A percentile compares a stretch with the other conserved stretches of the same genome.
These are phyloP conservation scores for Cephus pulcher DNA, from an alignment of 2,888 invertebrate species.

Conservation along the genomic window DNA sequence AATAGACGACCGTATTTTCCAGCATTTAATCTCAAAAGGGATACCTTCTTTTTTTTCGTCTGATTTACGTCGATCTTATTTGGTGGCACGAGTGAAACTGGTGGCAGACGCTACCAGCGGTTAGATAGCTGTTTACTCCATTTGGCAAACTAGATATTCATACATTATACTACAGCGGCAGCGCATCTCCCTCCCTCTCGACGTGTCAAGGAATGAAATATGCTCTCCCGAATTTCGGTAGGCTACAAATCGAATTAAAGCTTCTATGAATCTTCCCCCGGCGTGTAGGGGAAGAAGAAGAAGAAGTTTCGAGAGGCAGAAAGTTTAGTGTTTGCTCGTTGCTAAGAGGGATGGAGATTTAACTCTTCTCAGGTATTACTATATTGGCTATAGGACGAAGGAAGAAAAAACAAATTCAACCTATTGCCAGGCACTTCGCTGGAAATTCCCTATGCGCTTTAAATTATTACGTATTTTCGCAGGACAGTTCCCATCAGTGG, in stretches of 20 bases:
- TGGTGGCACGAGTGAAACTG: neutral
- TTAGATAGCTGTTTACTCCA: conserved; percentile 32
- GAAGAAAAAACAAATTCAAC: neutral
- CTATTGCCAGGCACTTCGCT: neutral
- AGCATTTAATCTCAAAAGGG: conserved; percentile 3
- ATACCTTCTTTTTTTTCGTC: conserved; percentile 3
- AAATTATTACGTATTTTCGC: neutral
- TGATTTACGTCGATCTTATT: conserved; percentile 21
- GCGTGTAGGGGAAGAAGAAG: conserved; percentile 10
- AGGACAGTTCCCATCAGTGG: neutral
- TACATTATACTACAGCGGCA: neutral
- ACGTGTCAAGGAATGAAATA: conserved; percentile 33
- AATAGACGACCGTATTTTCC: conserved; percentile 19
- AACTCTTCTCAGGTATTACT: neutral
- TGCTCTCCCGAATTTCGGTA: conserved; percentile 42
- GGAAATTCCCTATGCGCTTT: neutral
- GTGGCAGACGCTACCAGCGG: conserved; percentile 6
- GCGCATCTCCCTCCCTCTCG: neutral
- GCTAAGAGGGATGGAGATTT: conserved; percentile 10
- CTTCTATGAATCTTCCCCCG: conserved; percentile 44
- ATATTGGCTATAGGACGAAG: neutral
- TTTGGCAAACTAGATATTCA: conserved; percentile 37
- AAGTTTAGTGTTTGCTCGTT: conserved; percentile 22
- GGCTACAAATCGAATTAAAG: conserved; percentile 49
- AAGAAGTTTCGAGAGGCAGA: conserved; percentile 20